Base-by-base conservation (phyloP, 2,797 vertebrate species). In the Onychomys torridus region DNA sequence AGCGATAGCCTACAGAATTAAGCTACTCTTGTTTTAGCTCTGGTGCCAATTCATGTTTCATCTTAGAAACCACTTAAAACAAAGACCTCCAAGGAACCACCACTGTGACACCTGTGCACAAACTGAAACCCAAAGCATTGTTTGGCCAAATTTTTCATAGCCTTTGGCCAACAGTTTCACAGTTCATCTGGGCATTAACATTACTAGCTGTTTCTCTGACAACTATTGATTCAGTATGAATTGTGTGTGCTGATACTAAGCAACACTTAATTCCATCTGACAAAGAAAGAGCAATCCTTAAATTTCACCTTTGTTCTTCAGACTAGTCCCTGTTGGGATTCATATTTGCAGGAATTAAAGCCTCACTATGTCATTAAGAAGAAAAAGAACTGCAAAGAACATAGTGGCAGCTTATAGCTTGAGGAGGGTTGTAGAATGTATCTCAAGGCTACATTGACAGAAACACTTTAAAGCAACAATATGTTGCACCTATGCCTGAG, bases 241-340 rank as follows among this genome's bases (percentile, higher is more conserved):
- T 27, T 84, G 17, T 78, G 4, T 29, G 9, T 95, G 46, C 40
- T 94, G 69, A 75, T 75, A 76, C 17, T 49, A 85, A 40, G 73
- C 49, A 85, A 67, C 27, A 65, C 6, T 90, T 86, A 93, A 84
- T 95, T 49, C 43, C 89, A 27, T 55, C 43, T 75, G 34, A 83
- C 78, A 29, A 85, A 95, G 13, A 95, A 96, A 89, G 40, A 85
- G 4, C 21, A 79, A 25, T 91, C 19, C 57, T 81, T 97, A 94
- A 96, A 84, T 85, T 52, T 90, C 17, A 88, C 21, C 65, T 94
- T 90, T 83, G 73, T 95, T 89, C 78, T 95, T 7, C 1, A 79
- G 32, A 52, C 23, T 79, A 86, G 11, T 75, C 87, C 5, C 10
- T 90, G 88, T 90, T 89, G 88, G 12, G n/a, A 92, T 92, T 95